These are phyloP conservation scores for Patella depressa DNA, from an alignment of 2,888 invertebrate species.

Conservation along the genomic window DNA sequence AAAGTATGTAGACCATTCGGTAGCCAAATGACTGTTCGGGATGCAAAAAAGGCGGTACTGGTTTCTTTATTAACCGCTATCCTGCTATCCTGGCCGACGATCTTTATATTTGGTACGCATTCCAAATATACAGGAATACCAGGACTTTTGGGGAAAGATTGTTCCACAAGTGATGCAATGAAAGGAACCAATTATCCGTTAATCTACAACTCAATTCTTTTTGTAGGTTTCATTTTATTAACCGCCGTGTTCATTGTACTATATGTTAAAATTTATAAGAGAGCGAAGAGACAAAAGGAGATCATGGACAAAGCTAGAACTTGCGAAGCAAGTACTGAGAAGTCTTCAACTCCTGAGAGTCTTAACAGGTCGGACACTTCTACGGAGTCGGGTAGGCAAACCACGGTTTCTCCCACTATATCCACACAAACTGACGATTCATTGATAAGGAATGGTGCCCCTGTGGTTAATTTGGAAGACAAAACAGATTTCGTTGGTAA, in stretches of 20 bases:
- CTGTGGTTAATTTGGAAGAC: background rate
- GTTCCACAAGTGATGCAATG: constrained; percentile 45
- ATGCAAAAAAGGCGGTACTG: constrained; percentile 44
- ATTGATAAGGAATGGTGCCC: background rate
- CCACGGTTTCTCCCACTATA: background rate
- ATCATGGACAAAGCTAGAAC: constrained; percentile 11
- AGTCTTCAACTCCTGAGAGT: too few relatives aligned
- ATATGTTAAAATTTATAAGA: constrained; percentile 45
- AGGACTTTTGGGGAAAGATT: constrained; percentile 50
- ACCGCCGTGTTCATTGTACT: constrained; percentile 38
- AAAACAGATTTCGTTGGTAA: too few relatives aligned
- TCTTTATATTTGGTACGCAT: constrained; percentile 44
- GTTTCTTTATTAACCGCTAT: constrained; percentile 41
- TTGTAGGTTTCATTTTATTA: constrained; percentile 42
- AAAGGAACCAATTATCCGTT: constrained; percentile 41
- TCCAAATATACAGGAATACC: constrained; percentile 36
- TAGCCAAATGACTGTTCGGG: constrained; percentile 39
- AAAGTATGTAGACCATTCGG: constrained; percentile 54
- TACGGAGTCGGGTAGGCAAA: too few relatives aligned
- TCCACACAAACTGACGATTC: background rate
- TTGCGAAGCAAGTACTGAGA: too few relatives aligned
- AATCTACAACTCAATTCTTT: constrained; percentile 45
- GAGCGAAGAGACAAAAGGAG: constrained; percentile 23
- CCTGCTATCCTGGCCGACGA: constrained; percentile 50
- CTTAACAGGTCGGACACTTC: too few relatives aligned